Evolutionary conservation across 1,140 invertebrate species (phyloP), one percentile per base, ranked within the genome.

Genomic region (Metopolophium dirhodum): DNA sequence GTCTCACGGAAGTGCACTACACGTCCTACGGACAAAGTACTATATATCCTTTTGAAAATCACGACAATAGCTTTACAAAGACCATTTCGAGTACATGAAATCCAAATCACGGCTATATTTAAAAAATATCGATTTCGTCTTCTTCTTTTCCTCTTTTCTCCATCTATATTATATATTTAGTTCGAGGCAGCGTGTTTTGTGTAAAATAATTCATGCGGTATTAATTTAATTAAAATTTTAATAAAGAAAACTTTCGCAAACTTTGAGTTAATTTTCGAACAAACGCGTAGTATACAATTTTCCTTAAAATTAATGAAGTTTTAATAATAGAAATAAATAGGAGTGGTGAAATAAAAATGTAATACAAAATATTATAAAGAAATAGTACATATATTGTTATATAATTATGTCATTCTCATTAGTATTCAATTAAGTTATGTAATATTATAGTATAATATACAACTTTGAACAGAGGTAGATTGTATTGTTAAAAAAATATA

Each of bases 181-280:
- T 51, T 88, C 3, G 20, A 88, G 30, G 18, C 18, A 9, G 8
- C 47, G 14, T 37, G n/a, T 88, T 88, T 88, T 57, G 18, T 22
- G 22, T 30, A 90, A 68, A 90, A 68, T 90, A 68, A 68, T 90
- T 90, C 89, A 45, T 23, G 54, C 89, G 57, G 45, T 45, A 45
- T 61, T 90, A 90, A 90, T 90, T 90, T 90, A 90, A 90, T 90
- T 90, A 90, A 90, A 68, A 68, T 8, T 61, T 90, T 68, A 61
- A 68, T 68, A 68, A 90, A 90, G 88, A 68, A 90, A 90, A 90
- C 89, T 90, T 90, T 90, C 89, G 30, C 23, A 45, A 68, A 68
- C 89, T 68, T 41, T 41, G 37, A 68, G 54, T 61, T 41, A 41
- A 68, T 90, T 90, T 90, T n/a, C 89, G 26, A 90, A 90, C 14